Evolutionary conservation across 1,140 invertebrate genomes (phyloP), one percentile per base, ranked within the genome.

Genomic region (Cydia pomonella): DNA sequence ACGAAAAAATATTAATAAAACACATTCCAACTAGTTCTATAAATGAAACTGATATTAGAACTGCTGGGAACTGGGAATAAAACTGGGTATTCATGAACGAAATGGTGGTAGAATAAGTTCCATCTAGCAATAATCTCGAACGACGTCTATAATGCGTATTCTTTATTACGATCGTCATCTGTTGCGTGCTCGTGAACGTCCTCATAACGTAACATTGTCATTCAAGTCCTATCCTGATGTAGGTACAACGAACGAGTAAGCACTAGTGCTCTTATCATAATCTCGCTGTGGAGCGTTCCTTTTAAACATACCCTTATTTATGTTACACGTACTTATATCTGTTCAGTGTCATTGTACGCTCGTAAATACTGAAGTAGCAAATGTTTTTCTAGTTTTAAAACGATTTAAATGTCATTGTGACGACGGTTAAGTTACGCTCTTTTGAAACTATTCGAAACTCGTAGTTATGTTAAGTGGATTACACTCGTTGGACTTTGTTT

Each of bases 211-310:
- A 18, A 69, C 33, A 69, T 69, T 69, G 64, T 41, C 64, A 69
- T 69, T 69, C 64, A 69, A 38, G 64, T 38, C 33, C 64, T 69
- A 69, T 18, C 13, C 64, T 12, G 5, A 29, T 66, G 63, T 66
- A 66, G 29, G 64, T 21, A 69, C 64, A 69, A 69, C n/a, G 64
- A 69, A 69, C 64, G 64, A 21, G 27, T 69, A 69, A 69, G 64
- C 23, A 69, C 64, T 69, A 69, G 63, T 41, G n/a, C 64, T 69
- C 64, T 69, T 69, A 69, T 69, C 64, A 69, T 69, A 69, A 69
- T 69, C 64, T 29, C 64, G 29, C 27, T 69, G 9, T 38, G 29
- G 3, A 69, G 64, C 64, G 7, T 29, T 38, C 64, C 64, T 33
- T 69, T n/a, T n/a, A 66, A 69, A 69, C 64, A 33, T 69, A 21